A percentile compares a stretch with the other conserved stretches of the same genome.
phyloP scores from a whole-genome alignment of 2,113 vertebrate genomes.

The Myrmophylax atrothorax region DNA sequence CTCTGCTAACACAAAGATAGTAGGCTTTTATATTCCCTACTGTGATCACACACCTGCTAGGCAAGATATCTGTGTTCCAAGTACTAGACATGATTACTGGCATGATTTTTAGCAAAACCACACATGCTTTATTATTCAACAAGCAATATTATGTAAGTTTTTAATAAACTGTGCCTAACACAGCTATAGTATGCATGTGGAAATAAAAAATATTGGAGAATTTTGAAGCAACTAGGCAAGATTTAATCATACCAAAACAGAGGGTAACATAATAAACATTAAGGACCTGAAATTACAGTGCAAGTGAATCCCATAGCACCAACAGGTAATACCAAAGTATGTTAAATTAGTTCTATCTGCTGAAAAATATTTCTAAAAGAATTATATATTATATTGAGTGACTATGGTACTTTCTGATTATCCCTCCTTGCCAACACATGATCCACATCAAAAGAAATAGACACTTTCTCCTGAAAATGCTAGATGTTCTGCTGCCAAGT shows the following conservation, averaged over 20 bases:
- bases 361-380: neutral
- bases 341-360: neutral
- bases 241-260: neutral
- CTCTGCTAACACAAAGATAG: neutral
- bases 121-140: neutral
- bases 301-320: neutral
- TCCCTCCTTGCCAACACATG: neutral
- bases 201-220: neutral
- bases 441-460: neutral
- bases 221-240: neutral
- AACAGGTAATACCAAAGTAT: neutral
- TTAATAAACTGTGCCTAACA: neutral
- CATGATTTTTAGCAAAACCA: neutral
- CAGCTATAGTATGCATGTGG: neutral
- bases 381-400: neutral
- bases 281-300: neutral
- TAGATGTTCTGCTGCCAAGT: slow-evolving; percentile 34
- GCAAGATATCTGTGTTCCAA: neutral
- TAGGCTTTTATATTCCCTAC: neutral
- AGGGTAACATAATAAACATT: neutral
- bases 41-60: neutral
- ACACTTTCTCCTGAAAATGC: neutral
- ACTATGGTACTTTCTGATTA: neutral
- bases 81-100: neutral
- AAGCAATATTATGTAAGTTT: neutral